Evolutionary conservation across 2,113 vertebrate species (phyloP).

Genomic region (Oxyura jamaicensis): DNA sequence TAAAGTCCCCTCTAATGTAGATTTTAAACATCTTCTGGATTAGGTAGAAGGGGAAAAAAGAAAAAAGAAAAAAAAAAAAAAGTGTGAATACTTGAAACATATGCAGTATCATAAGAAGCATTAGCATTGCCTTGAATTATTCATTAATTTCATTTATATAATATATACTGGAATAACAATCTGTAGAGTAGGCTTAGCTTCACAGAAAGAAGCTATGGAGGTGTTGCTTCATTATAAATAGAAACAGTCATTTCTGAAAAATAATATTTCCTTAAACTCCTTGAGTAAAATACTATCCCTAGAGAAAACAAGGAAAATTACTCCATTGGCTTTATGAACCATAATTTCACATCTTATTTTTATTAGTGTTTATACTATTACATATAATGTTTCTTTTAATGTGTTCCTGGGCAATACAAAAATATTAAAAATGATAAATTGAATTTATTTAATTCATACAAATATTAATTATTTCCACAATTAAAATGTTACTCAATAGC

Average conservation of each 20-base stretch:
- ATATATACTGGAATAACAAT: neutral
- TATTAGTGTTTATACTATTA: neutral
- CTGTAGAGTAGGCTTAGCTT: neutral
- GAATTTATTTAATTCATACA: neutral
- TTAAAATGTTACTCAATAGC: neutral
- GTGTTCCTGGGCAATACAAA: neutral
- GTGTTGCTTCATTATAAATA: neutral
- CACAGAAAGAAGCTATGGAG: neutral
- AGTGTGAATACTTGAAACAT: neutral
- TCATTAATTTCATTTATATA: neutral
- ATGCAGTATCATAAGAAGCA: neutral
- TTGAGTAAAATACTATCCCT: neutral
- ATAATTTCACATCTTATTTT: neutral
- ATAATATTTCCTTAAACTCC: neutral
- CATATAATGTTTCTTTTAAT: neutral
- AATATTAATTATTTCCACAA: neutral
- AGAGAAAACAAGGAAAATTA: neutral
- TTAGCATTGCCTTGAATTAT: neutral
- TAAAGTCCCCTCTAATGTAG: neutral
- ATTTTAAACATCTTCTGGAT: neutral
- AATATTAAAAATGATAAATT: neutral
- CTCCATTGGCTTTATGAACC: neutral
- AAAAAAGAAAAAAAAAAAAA: accelerated
- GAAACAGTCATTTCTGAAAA: neutral
- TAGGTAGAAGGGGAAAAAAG: neutral